These are phyloP conservation scores for Drosophila fulvimacula DNA, from an alignment of 2,888 invertebrate genomes.

Conservation along the genomic window DNA sequence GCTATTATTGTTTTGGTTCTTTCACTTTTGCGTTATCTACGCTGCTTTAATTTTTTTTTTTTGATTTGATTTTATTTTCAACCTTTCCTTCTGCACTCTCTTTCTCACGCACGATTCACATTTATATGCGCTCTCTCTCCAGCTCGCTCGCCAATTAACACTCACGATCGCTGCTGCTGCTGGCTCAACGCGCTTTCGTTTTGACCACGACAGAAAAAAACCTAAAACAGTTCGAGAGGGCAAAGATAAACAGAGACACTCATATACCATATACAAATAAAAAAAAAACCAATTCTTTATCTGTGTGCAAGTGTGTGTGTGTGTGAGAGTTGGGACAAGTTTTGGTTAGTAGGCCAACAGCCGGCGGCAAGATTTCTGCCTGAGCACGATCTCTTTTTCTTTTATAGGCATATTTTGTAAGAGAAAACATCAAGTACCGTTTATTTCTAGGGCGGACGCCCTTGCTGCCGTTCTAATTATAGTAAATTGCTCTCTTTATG, in stretches of 20 bases:
- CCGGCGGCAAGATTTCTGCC: slow-evolving; percentile 21
- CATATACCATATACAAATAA: slow-evolving; percentile 30
- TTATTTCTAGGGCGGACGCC: slow-evolving; percentile 8
- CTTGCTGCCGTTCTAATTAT: slow-evolving; percentile 28
- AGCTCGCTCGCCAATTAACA: slow-evolving; percentile 7
- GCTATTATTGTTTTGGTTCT: slow-evolving; percentile 18
- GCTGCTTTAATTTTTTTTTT: slow-evolving; percentile 2
- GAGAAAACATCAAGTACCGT: background rate
- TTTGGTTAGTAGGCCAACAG: slow-evolving; percentile 70
- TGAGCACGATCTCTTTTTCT: slow-evolving; percentile 32
- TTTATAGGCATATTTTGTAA: slow-evolving; percentile 16
- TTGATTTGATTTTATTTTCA: slow-evolving; percentile 5
- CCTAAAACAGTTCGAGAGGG: slow-evolving; percentile 50
- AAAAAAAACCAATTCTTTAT: slow-evolving; percentile 11
- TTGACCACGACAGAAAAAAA: slow-evolving; percentile 48
- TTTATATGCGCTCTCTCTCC: slow-evolving; percentile 24
- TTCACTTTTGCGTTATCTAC: slow-evolving; percentile 43
- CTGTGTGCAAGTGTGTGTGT: background rate
- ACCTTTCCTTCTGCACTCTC: slow-evolving; percentile 22
- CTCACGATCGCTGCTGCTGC: slow-evolving; percentile 30
- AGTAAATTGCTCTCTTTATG: slow-evolving; percentile 29
- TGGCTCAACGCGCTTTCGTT: slow-evolving; percentile 64
- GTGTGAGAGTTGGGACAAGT: slow-evolving; percentile 41
- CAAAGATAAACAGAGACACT: slow-evolving; percentile 52
- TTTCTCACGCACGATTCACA: slow-evolving; percentile 27